A percentile compares a stretch with the other conserved stretches of the same genome.
Evolutionary conservation across 2,797 vertebrate genomes (phyloP).

Genomic region (Danio jaintianensis): DNA sequence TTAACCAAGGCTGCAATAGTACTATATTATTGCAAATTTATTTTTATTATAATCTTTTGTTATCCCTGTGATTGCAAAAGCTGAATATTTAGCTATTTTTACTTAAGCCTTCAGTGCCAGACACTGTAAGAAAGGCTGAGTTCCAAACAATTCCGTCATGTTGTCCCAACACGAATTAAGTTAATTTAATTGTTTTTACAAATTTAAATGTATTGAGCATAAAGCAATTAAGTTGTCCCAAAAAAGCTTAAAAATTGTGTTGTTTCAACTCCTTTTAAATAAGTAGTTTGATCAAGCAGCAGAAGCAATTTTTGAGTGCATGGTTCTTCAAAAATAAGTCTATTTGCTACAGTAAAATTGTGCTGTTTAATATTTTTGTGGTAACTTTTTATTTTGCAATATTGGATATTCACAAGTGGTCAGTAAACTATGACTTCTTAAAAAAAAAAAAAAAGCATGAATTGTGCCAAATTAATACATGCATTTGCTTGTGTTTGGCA

Average conservation of each 20-base stretch:
- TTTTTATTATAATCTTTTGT: background rate
- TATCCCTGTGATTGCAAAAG: background rate
- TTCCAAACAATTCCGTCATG: too few relatives aligned
- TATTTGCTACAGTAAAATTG: background rate
- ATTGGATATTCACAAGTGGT: background rate
- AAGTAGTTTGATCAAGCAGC: too few relatives aligned
- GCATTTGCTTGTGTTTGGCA: conserved; percentile 61
- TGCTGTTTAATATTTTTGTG: too few relatives aligned
- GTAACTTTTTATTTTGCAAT: too few relatives aligned
- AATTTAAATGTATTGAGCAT: too few relatives aligned
- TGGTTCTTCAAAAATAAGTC: background rate
- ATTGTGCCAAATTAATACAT: background rate
- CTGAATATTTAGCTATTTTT: background rate
- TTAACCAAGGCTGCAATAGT: background rate
- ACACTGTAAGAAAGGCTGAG: too few relatives aligned
- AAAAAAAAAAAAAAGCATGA: background rate
- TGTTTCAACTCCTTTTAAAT: too few relatives aligned
- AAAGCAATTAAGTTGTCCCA: too few relatives aligned
- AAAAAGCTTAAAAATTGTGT: too few relatives aligned
- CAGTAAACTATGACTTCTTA: background rate
- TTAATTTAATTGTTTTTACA: too few relatives aligned
- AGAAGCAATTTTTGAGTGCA: background rate
- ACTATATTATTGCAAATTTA: background rate
- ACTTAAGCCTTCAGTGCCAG: background rate
- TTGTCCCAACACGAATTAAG: too few relatives aligned